Evolutionary conservation across 2,797 vertebrate species (phyloP), one percentile per base, ranked within the genome.

Genomic region (Neostethus bicornis): DNA sequence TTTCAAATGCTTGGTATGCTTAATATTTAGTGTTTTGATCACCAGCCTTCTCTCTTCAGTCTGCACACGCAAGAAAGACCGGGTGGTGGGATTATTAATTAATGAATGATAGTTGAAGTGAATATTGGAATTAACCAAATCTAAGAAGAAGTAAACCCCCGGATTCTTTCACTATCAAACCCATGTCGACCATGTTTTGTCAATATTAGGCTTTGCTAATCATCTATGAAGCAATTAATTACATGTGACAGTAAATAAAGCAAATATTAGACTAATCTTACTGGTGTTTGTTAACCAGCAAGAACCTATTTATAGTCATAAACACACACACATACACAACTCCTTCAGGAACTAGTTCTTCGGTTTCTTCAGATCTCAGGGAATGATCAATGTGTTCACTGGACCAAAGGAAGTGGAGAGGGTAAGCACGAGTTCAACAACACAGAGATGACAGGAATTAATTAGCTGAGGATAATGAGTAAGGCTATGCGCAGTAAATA

Each of bases 311-410:
- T 39, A 14, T 44, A 4, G 8, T 17, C 52, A 66, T 19, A 53
- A 49, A 66, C 44, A 69, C 4, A 61, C 34, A 62, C 61, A 59
- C 34, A 62, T 61, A 59, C 31, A 54, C 6, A 42, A 13, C 7
- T 59, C 16, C 8, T 4, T 44, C 25, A 8, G 75, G 61, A 45
- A 60, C 50, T 60, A 67, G 55, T 39, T 72, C 50, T 68, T 66
- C 78, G 81, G 68, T 70, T 75, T 62, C 67, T 67, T 77, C 46
- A 76, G 70, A 81, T 70, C 58, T 46, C 37, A 60, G 73, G 16
- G 1, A 68, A 43, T 61, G 65, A 84, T 86, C 72, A 61, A 88
- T 84, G 70, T 62, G 69, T 54, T 62, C 65, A 46, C 29, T 35
- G 50, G 60, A 73, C 64, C 50, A 55, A n/a, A 24, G 39, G 50